Percentiles rank a stretch among this genome's conserved stretches.
Evolutionary conservation across 2,113 vertebrate genomes (phyloP).

Genomic region (Pyrgilauda ruficollis): DNA sequence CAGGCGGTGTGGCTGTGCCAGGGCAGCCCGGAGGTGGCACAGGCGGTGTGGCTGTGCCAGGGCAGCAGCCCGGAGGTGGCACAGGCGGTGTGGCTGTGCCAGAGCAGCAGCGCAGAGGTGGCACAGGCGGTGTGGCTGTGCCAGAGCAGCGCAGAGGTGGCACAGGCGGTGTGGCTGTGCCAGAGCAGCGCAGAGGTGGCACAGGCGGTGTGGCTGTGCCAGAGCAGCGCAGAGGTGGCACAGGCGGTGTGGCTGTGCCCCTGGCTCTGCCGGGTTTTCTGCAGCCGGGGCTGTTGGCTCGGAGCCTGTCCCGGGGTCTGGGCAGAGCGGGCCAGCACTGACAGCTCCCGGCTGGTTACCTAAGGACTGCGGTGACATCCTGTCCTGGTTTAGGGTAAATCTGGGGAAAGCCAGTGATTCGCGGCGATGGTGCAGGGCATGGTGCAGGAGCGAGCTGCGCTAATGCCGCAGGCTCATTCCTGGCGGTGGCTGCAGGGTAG

Average conservation of each 20-base stretch:
- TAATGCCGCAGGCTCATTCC: accelerated
- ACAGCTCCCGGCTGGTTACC: background rate
- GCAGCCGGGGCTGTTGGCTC: background rate
- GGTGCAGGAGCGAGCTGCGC: accelerated
- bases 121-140: too few species aligned
- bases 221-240: too few species aligned
- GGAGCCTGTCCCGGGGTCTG: accelerated
- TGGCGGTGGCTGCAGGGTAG: background rate
- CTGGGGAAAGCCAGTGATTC: background rate
- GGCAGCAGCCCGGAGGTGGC: too few species aligned
- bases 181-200: too few species aligned
- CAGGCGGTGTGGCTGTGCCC: background rate
- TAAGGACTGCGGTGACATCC: background rate
- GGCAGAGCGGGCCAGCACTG: accelerated
- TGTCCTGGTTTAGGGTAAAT: background rate
- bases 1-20: too few species aligned
- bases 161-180: too few species aligned
- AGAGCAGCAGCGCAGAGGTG: too few species aligned
- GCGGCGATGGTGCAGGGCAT: accelerated
- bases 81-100: too few species aligned
- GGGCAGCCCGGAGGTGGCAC: too few species aligned
- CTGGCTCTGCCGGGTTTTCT: accelerated
- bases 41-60: too few species aligned
- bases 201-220: too few species aligned
- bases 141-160: too few species aligned